Percentiles rank a stretch among this genome's conserved stretches.
Evolutionary conservation across 2,888 invertebrate species (phyloP).

Genomic region (Oxycera nigricornis): DNA sequence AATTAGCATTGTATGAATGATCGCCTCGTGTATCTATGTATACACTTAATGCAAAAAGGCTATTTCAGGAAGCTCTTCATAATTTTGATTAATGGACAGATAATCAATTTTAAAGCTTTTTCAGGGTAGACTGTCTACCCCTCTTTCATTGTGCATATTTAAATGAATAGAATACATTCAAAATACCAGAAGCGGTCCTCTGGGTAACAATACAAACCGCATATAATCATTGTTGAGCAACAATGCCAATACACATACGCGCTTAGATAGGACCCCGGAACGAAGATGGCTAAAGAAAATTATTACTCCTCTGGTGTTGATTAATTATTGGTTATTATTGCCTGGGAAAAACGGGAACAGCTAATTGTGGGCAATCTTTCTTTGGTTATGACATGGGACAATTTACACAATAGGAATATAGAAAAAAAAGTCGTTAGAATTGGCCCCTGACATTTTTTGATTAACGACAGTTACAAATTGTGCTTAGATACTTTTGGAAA

Average conservation of each 20-base stretch:
- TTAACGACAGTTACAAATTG: constrained; percentile 31
- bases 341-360: constrained; percentile 12
- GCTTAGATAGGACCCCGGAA: too few species aligned
- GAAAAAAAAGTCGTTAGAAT: not conserved
- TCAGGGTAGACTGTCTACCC: not conserved
- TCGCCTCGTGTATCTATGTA: too few species aligned
- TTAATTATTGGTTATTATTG: constrained; percentile 38
- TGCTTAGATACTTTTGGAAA: constrained; percentile 7
- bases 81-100: constrained; percentile 37
- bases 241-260: not conserved
- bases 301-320: constrained; percentile 27
- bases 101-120: constrained; percentile 37
- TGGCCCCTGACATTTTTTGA: constrained; percentile 28
- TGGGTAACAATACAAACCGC: constrained; percentile 2
- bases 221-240: too few species aligned
- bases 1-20: too few species aligned
- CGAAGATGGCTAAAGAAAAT: constrained; percentile 27
- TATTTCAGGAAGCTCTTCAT: constrained; percentile 26
- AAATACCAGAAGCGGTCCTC: constrained; percentile 18
- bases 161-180: constrained; percentile 16
- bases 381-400: constrained; percentile 35
- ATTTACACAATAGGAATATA: constrained; percentile 22
- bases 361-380: constrained; percentile 39
- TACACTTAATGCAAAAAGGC: constrained; percentile 9
- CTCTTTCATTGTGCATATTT: not conserved